Evolutionary conservation across 2,113 vertebrate genomes (phyloP), one percentile per base, ranked within the genome.

Genomic region (Tragelaphus imberbis): DNA sequence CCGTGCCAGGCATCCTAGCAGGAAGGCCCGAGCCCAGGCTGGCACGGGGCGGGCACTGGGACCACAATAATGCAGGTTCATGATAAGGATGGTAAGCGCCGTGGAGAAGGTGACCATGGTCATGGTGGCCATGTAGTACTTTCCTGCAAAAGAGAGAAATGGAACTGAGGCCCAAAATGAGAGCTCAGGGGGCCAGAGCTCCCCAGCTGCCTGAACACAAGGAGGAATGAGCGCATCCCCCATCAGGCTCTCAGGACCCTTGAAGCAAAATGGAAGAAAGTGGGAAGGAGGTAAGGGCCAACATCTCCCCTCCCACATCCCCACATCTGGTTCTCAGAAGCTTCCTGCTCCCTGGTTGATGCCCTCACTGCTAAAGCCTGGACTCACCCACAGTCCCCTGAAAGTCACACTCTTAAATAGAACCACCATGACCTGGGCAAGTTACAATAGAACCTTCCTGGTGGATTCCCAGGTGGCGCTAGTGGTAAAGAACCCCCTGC

Each of bases 101-200:
- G 99, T 99, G 82, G 99, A 99, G 96, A 99, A 99, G 0, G 99
- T 99, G 97, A 99, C 99, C 99, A 99, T 99, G 63, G 99, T 99
- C 99, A 99, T 99, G 7, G 99, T 99, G 93, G 99, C 99, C 15
- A 99, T 99, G 98, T 99, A 99, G 97, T 99, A 99, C 88, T 99
- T 99, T 65, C 99, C 99, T 99, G 98, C 0, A 49, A 96, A 51
- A 2, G 2, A 93, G 1, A 92, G 8, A 91, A n/a, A 59, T 15
- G 13, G 56, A 49, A 17, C 19, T 53, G 80, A 59, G 51, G 21
- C 36, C 27, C 30, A 2, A 40, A 53, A 59, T 6, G 86, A 59
- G 40, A 79, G 13, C 61, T 44, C 80, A 7, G 27, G 9, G 28
- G 2, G 23, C 25, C 49, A n/a, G 44, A 61, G 44, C 47, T 47